Evolutionary conservation across 1,140 invertebrate genomes (phyloP), one percentile per base, ranked within the genome.

Genomic region (Drosophila mauritiana): DNA sequence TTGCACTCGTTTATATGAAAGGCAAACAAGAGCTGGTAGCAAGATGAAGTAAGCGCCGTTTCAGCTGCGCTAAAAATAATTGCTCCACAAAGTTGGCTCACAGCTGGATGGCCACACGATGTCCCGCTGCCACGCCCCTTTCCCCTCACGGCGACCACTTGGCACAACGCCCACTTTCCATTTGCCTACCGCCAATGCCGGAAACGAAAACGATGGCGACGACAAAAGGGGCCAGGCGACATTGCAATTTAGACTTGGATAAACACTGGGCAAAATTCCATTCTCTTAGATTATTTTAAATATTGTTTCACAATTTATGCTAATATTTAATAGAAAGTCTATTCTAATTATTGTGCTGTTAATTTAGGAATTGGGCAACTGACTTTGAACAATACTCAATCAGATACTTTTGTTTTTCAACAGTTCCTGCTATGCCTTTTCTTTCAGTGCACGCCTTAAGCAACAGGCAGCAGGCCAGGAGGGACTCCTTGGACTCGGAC

Each of bases 1-100:
- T 86, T 88, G 79, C 78, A 88, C 70, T 82, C 67, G 79, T 65
- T 86, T 82, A 86, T 88, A 76, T 76, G 75, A 86, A 88, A 69
- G 49, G 58, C 75, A 88, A 82, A 79, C 83, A 84, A 70, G 13
- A 37, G 40, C 37, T 49, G 34, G 20, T 20, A 22, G 58, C 27
- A 17, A 40, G 43, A 57, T 31, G 40, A 67, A 61, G 55, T 27
- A 46, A 52, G 67, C 56, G 45, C 40, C 40, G 27, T 40, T 63
- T 55, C 56, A 52, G 59, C 58, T 80, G 65, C 58, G 73, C 77
- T 81, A 80, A 80, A 85, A 86, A 86, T 86, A 86, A 81, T 86
- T 86, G 82, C 82, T 86, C 67, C 62, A 86, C 82, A 86, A 81
- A 86, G 78, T 86, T 86, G 78, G n/a, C 78, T 63, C 64, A 73